Base-by-base conservation (phyloP, 2,888 invertebrate species). In the Herminia tarsipennalis region DNA sequence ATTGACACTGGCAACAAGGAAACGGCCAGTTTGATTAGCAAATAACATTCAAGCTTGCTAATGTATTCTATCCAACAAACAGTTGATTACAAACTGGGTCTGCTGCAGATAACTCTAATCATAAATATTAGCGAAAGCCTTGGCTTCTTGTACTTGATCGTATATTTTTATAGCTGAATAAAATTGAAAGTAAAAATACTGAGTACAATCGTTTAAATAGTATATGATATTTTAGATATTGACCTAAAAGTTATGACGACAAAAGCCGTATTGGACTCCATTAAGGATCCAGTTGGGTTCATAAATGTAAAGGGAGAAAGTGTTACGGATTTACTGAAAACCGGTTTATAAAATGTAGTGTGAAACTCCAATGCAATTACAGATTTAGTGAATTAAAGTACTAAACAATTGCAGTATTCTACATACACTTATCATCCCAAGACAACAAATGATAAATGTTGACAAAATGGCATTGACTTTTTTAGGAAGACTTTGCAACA, bases 101-200 rank as follows among this genome's bases (percentile, higher is more conserved):
- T 8, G 24, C 3, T 2, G 35, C 21, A 47, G 56, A 65, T 56
- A 49, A 59, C 25, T 4, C 17, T 49, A 64, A 65, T 49, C 52
- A 64, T 38, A 45, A 52, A 21, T 25, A 16, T 13, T 25, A 5
- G 50, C 17, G 65, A 65, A 60, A 62, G 50, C 32, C 1, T 24
- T 17, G 32, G 29, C 28, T n/a, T 24, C 12, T 3, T 27, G 27
- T 5, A 9, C 42, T 20, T 14, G 22, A 9, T 10, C 29, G 18
- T 29, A 28, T 22, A 25, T 43, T 47, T 57, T 55, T 45, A 50
- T 13, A 10, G 24, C 12, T 29, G 8, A 25, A 28, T 34, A 39
- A 49, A 37, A 60, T 43, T 50, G 40, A 62, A 60, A 65, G 44
- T 64, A 24, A 20, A 20, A 14, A 22, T 18, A 12, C 33, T 20